phyloP scores from a whole-genome alignment of 2,888 invertebrate species.

The Carpatolechia fugitivella region DNA sequence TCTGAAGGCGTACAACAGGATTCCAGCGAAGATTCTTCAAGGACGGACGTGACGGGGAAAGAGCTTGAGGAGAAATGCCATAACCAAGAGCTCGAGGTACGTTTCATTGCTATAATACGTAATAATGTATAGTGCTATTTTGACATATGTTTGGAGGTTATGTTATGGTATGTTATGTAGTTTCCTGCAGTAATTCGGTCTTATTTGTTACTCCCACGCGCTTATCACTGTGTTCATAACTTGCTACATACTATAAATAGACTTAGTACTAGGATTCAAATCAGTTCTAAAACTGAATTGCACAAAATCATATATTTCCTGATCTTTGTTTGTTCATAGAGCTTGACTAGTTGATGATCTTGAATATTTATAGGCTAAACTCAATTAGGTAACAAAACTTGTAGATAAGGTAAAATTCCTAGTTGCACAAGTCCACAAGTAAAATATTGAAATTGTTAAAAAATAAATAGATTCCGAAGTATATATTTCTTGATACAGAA shows the following conservation, averaged over 20 bases:
- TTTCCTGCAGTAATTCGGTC: not conserved
- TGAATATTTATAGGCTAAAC: too few relatives aligned
- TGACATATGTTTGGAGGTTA: constrained; percentile 67
- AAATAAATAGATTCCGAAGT: too few relatives aligned
- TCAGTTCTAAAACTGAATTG: not conserved
- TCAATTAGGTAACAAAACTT: too few relatives aligned
- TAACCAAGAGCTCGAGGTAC: constrained; percentile 81
- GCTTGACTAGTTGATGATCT: too few relatives aligned
- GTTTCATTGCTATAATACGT: constrained; percentile 30
- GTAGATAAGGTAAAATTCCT: too few relatives aligned
- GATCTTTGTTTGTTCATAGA: too few relatives aligned
- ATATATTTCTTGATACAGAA: too few relatives aligned
- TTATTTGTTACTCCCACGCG: not conserved
- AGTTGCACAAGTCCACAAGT: too few relatives aligned
- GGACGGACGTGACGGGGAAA: constrained; percentile 49
- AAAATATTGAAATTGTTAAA: too few relatives aligned
- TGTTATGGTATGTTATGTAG: constrained; percentile 55
- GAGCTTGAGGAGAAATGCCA: constrained; percentile 78
- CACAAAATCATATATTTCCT: too few relatives aligned
- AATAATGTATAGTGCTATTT: constrained; percentile 14
- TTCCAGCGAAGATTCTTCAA: constrained; percentile 37
- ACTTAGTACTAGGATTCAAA: not conserved
- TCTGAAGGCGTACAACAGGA: constrained; percentile 83
- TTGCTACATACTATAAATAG: not conserved
- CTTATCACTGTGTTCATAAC: not conserved